Evolutionary conservation across 2,888 invertebrate genomes (phyloP).

Genomic region (Plagodis dolabraria): DNA sequence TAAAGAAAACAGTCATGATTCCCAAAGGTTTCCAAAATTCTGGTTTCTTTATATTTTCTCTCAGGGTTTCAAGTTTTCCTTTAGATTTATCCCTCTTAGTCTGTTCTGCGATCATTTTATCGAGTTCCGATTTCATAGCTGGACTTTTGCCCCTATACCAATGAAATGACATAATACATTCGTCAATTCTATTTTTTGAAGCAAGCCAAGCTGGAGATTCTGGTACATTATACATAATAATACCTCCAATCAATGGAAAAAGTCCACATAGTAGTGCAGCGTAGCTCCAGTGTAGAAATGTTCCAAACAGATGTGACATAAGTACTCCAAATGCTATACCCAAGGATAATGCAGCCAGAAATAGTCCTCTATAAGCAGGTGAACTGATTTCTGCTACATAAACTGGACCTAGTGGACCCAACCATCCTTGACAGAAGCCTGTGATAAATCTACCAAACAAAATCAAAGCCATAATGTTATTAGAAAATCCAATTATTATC

Average conservation of each 20-base stretch:
- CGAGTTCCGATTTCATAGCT: slow-evolving; percentile 77
- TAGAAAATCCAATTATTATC: slow-evolving; percentile 83
- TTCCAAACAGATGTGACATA: slow-evolving; percentile 87
- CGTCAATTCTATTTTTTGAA: slow-evolving; percentile 82
- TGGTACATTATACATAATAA: slow-evolving; percentile 84
- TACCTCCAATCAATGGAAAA: slow-evolving; percentile 80
- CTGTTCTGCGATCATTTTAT: slow-evolving; percentile 74
- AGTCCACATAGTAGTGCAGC: slow-evolving; percentile 83
- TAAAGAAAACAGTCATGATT: slow-evolving; percentile 87
- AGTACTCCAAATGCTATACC: slow-evolving; percentile 87
- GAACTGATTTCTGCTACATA: slow-evolving; percentile 86
- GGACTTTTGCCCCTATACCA: slow-evolving; percentile 85
- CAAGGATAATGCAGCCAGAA: slow-evolving; percentile 86
- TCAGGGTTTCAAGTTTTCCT: slow-evolving; percentile 64
- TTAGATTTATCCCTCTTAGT: slow-evolving; percentile 58
- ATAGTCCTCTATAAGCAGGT: slow-evolving; percentile 86
- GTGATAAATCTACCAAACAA: slow-evolving; percentile 84
- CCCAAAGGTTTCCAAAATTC: slow-evolving; percentile 86
- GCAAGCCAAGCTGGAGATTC: slow-evolving; percentile 90
- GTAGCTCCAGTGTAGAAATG: slow-evolving; percentile 85
- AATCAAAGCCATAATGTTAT: slow-evolving; percentile 68
- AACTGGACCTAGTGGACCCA: slow-evolving; percentile 83
- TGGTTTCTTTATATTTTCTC: slow-evolving; percentile 73
- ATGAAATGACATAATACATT: slow-evolving; percentile 85
- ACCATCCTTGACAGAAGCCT: slow-evolving; percentile 84